Base-by-base conservation (phyloP, 2,888 invertebrate genomes). In the Lysandra bellargus region DNA sequence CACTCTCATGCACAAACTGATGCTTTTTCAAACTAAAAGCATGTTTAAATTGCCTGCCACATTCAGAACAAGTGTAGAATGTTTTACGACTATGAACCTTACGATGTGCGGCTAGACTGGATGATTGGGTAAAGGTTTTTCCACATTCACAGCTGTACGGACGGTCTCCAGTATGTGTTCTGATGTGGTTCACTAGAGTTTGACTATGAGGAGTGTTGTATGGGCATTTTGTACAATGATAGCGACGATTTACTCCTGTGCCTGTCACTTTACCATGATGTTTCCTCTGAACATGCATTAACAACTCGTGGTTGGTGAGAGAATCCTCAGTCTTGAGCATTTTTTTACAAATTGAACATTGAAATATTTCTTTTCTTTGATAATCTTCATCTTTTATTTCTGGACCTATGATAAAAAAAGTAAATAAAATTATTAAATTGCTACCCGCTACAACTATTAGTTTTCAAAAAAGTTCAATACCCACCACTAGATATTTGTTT, bases 21-120 rank as follows among this genome's bases (percentile, higher is more conserved):
- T 95, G 95, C 73, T 89, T 92, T 83, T 92, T 93, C 76, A 94
- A 85, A 78, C 92, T 86, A 83, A 90, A 92, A 72, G 91, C 88
- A 85, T 93, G 92, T 86, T 95, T 95, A 81, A 95, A 95, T 85
- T 95, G 94, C 84, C 92, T 95, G 0, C 95, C 95, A 88, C 95
- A 95, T 60, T 86, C 83, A 4, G 90, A 85, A 83, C 95, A 95
- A 12, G 92, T 93, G 79, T 87, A 94, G 82, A 88, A 91, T 80
- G 89, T 90, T 49, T 85, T 85, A 73, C 85, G 83, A 82, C 91
- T 94, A 80, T 95, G 95, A 23, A 87, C 92, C 84, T 94, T 94
- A 69, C 85, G 86, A 84, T 95, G 95, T 61, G 94, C 91, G 79
- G 89, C 84, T 5, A 95, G 87, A 80, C 92, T 92, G 1, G 94